These are phyloP conservation scores for Pedetes capensis DNA, from an alignment of 2,113 vertebrate genomes.

Conservation along the genomic window DNA sequence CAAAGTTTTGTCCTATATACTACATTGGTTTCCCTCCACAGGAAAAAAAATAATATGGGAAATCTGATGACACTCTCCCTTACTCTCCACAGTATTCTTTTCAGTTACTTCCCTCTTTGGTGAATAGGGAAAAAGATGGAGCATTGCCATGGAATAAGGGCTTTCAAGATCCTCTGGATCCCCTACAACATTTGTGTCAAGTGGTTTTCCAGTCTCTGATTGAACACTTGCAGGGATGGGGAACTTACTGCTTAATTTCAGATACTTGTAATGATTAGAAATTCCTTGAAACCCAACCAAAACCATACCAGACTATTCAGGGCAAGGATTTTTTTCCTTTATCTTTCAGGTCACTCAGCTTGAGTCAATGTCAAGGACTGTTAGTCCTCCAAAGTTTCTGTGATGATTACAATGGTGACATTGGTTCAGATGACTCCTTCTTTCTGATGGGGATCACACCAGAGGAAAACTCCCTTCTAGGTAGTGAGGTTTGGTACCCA, in stretches of 20 bases:
- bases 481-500: not conserved
- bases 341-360: slow-evolving; percentile 14
- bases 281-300: slow-evolving; percentile 45
- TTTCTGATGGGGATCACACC: not conserved
- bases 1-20: not conserved
- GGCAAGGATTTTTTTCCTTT: not conserved
- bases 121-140: not conserved
- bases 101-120: not conserved
- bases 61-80: not conserved
- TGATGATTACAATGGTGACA: not conserved
- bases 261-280: not conserved
- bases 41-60: not conserved
- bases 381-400: slow-evolving; percentile 10
- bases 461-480: not conserved
- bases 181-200: not conserved
- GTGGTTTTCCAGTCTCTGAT: not conserved
- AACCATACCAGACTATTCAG: not conserved
- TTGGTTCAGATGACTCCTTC: slow-evolving; percentile 2
- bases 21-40: not conserved
- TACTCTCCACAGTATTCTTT: not conserved
- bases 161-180: not conserved
- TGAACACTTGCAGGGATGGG: slow-evolving; percentile 4
- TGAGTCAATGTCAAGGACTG: not conserved
- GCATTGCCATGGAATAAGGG: not conserved
- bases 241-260: slow-evolving; percentile 20